Evolutionary conservation across 2,113 vertebrate genomes (phyloP).

Genomic region (Lates calcarifer): DNA sequence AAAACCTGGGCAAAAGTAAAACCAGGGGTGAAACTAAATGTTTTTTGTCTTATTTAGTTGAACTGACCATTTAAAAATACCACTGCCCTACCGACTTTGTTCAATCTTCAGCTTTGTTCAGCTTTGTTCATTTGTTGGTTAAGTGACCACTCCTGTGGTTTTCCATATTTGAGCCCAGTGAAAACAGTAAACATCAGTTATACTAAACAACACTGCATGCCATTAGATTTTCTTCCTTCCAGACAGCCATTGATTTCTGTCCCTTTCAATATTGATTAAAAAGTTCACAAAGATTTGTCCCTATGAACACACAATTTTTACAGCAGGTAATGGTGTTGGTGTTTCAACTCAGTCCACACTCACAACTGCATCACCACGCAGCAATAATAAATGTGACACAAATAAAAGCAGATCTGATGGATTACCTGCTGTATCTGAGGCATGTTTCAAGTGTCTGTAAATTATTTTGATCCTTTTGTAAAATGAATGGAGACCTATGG

Average conservation of each 20-base stretch:
- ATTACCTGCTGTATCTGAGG: background rate
- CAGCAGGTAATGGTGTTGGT: background rate
- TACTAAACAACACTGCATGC: background rate
- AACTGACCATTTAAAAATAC: no score
- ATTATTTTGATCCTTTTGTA: conserved; percentile 2
- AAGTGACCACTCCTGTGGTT: background rate
- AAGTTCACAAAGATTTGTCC: background rate
- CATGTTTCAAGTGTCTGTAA: background rate
- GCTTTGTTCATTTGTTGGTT: no score
- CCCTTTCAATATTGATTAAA: background rate
- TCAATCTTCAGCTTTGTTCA: no score
- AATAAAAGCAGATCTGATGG: conserved; percentile 28
- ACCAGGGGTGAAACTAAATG: background rate
- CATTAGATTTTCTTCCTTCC: background rate
- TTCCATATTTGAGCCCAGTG: background rate
- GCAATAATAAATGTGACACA: background rate
- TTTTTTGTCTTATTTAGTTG: no score
- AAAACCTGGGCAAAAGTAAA: background rate
- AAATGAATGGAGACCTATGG: background rate
- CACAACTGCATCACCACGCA: conserved; percentile 9
- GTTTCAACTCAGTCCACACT: background rate
- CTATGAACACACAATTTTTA: background rate
- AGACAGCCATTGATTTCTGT: background rate
- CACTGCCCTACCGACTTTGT: background rate
- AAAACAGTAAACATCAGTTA: background rate